Evolutionary conservation across 92 coral and sea anemone species (phyloP).

Genomic region (Paramuricea clavata): DNA sequence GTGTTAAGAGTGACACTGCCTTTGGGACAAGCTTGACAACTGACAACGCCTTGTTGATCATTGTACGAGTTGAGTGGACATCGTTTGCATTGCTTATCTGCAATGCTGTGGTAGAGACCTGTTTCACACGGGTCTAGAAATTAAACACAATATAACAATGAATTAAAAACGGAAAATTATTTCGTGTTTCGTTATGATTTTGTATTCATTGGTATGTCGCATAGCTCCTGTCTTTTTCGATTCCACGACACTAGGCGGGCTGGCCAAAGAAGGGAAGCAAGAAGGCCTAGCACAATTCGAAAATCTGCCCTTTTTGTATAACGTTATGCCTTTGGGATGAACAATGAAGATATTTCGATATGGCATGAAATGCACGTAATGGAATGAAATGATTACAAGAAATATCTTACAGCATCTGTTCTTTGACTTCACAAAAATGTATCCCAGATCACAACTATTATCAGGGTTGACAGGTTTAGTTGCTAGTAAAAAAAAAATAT

Average conservation of each 20-base stretch:
- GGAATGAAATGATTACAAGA: too few species aligned
- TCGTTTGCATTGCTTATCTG: conserved; percentile 69
- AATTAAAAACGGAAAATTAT: too few species aligned
- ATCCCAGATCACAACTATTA: conserved; percentile 30
- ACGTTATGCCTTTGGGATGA: too few species aligned
- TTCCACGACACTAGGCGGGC: too few species aligned
- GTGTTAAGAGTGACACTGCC: conserved; percentile 28
- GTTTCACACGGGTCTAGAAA: conserved; percentile 61
- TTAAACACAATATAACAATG: not conserved
- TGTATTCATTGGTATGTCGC: too few species aligned
- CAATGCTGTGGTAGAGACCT: conserved; percentile 76
- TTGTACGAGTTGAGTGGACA: conserved; percentile 81
- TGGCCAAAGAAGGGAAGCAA: too few species aligned
- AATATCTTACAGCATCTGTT: not conserved
- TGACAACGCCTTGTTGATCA: conserved; percentile 81
- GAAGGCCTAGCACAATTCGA: too few species aligned
- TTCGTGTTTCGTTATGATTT: too few species aligned
- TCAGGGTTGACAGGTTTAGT: not conserved
- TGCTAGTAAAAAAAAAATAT: not conserved
- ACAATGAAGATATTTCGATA: too few species aligned
- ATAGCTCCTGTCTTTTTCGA: too few species aligned
- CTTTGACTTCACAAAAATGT: not conserved
- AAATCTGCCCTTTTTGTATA: too few species aligned
- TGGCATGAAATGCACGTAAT: too few species aligned
- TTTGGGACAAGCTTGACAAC: conserved; percentile 82